Evolutionary conservation across 2,888 invertebrate genomes (phyloP).

Genomic region (Philopedon plagiatum): DNA sequence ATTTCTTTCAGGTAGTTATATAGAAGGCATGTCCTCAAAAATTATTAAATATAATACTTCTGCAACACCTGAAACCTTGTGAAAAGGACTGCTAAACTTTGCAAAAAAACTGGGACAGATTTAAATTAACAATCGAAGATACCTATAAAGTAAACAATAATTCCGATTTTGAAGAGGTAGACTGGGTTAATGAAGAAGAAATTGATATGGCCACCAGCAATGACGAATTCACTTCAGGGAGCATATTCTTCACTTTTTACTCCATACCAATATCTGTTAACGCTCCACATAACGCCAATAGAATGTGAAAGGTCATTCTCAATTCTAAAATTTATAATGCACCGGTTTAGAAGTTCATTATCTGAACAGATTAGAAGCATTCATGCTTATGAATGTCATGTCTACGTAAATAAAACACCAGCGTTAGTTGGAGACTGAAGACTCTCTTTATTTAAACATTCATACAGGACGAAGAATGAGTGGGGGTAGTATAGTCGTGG

Average conservation of each 20-base stretch:
- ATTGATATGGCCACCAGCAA: too few relatives aligned
- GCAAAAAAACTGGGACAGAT: constrained; percentile 28
- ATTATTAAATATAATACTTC: constrained; percentile 30
- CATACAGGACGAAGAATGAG: too few relatives aligned
- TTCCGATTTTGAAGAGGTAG: constrained; percentile 2
- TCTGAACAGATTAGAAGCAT: background rate
- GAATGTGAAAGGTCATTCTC: constrained; percentile 18
- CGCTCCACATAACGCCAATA: constrained; percentile 14
- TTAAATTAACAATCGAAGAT: constrained; percentile 26
- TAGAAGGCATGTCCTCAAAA: constrained; percentile 25
- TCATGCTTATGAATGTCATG: too few relatives aligned
- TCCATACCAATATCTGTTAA: constrained; percentile 18
- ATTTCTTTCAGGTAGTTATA: constrained; percentile 23
- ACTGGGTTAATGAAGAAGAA: too few relatives aligned
- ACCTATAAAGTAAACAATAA: background rate
- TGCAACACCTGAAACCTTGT: constrained; percentile 3
- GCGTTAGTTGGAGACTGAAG: too few relatives aligned
- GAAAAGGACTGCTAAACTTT: too few relatives aligned
- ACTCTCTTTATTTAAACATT: too few relatives aligned
- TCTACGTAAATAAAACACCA: too few relatives aligned
- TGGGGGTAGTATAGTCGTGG: too few relatives aligned
- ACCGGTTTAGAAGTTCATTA: background rate
- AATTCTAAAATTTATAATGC: background rate
- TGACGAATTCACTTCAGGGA: background rate
- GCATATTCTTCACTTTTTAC: constrained; percentile 11